phyloP scores from a whole-genome alignment of 2,113 vertebrate species.

The Pelvicachromis taeniatus region DNA sequence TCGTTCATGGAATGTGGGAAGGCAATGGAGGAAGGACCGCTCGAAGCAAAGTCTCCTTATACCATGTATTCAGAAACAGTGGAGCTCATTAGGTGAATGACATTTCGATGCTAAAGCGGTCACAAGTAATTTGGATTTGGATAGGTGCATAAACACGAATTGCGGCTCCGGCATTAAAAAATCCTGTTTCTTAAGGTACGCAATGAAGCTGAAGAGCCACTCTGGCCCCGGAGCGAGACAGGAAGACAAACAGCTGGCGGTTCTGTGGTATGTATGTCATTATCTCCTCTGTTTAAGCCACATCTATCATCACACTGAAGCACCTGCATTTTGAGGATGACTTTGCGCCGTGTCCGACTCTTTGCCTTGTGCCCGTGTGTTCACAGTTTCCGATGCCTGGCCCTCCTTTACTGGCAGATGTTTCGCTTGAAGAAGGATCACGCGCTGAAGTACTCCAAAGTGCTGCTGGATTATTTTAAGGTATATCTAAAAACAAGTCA shows the following conservation, averaged over 20 bases:
- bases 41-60: slow-evolving; percentile 95
- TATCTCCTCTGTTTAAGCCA: slow-evolving; percentile 18
- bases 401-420: slow-evolving; percentile 98
- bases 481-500: slow-evolving; percentile 57
- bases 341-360: not conserved
- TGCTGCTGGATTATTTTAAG: slow-evolving; percentile 95
- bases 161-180: not conserved
- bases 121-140: not conserved
- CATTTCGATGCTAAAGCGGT: not conserved
- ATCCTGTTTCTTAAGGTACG: slow-evolving; percentile 80
- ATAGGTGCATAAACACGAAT: not conserved
- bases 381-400: slow-evolving; percentile 90
- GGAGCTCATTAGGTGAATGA: slow-evolving; percentile 89
- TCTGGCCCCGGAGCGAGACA: slow-evolving; percentile 84
- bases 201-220: slow-evolving; percentile 96
- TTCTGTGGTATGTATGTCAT: slow-evolving; percentile 85
- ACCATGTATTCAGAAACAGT: slow-evolving; percentile 98
- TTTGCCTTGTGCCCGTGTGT: not conserved
- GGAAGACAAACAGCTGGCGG: slow-evolving; percentile 95
- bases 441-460: slow-evolving; percentile 95
- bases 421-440: slow-evolving; percentile 96
- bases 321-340: not conserved
- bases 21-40: slow-evolving; percentile 95
- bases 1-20: slow-evolving; percentile 98
- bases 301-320: slow-evolving; percentile 8